Evolutionary conservation across 2,888 invertebrate species (phyloP).

Genomic region (Lasiommata megera): DNA sequence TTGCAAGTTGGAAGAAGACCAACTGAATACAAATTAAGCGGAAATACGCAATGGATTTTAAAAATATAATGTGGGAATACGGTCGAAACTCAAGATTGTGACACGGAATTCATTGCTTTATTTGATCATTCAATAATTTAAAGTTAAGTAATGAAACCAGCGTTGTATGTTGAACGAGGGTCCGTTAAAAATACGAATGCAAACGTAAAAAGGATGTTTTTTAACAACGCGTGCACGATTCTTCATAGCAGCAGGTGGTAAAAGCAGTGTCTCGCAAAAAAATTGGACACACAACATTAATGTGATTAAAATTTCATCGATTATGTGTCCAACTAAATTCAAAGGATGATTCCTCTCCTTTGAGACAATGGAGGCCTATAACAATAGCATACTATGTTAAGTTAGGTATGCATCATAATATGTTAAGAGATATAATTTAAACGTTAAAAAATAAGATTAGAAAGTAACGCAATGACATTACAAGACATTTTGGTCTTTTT

Average conservation of each 20-base stretch:
- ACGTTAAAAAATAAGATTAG: too few relatives aligned
- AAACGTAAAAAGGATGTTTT: conserved; percentile 6
- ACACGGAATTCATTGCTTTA: conserved; percentile 6
- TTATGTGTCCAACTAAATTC: background rate
- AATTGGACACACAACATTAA: background rate
- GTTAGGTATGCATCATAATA: too few relatives aligned
- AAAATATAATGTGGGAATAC: background rate
- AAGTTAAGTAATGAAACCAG: background rate
- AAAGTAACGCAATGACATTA: too few relatives aligned
- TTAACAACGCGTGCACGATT: conserved; percentile 22
- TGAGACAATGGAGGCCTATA: too few relatives aligned
- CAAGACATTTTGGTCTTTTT: too few relatives aligned
- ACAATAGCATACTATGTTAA: too few relatives aligned
- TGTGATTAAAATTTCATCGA: background rate
- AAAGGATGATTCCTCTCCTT: too few relatives aligned
- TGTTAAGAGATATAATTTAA: too few relatives aligned
- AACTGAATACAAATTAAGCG: background rate
- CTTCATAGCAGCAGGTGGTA: conserved; percentile 30
- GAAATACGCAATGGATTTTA: background rate
- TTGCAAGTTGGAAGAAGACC: background rate
- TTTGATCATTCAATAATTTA: background rate
- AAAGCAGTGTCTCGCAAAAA: conserved; percentile 14
- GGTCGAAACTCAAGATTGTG: background rate
- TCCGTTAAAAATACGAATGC: background rate
- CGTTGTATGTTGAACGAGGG: background rate